Conservation (phyloP, 2,888 invertebrate species). For the Conus canariensis region DNA sequence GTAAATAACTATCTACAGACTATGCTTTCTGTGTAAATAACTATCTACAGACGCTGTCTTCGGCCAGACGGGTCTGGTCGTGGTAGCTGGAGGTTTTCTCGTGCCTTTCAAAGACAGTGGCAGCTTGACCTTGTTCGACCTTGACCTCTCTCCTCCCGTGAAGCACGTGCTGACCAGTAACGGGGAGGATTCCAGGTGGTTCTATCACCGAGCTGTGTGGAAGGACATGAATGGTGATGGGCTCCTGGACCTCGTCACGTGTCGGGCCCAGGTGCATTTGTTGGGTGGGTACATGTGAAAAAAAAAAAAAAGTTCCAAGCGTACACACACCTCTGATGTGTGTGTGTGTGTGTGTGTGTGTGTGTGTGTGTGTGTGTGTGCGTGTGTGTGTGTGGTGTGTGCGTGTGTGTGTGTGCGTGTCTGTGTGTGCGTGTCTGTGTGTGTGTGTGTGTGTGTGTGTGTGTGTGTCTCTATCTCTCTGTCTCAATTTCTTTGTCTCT, state of each 20-base stretch:
- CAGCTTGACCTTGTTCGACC: slow-evolving; percentile 50
- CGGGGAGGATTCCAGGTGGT: slow-evolving; percentile 48
- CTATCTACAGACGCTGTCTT: slow-evolving; percentile 53
- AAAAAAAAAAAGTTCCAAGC: neutral
- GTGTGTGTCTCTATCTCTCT: neutral
- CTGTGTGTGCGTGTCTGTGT: neutral
- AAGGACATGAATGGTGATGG: slow-evolving; percentile 62
- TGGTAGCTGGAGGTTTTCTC: slow-evolving; percentile 58
- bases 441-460: neutral
- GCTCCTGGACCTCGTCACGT: slow-evolving; percentile 53
- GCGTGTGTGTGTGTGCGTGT: slow-evolving; percentile 14
- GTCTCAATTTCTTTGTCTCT: neutral
- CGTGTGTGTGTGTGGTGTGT: no score
- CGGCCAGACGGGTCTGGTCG: slow-evolving; percentile 41
- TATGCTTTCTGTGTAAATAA: no score
- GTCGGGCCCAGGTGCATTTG: slow-evolving; percentile 48
- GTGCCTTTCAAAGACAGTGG: slow-evolving; percentile 57
- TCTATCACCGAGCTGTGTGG: slow-evolving; percentile 60
- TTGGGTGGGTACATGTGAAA: slow-evolving; percentile 37
- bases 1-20: no score
- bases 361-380: neutral
- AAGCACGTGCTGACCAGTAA: slow-evolving; percentile 34
- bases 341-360: slow-evolving; percentile 3
- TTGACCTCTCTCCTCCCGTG: slow-evolving; percentile 44
- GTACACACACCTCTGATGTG: neutral